A percentile compares a stretch with the other conserved stretches of the same genome.
Evolutionary conservation across 2,888 invertebrate genomes (phyloP).

Genomic region (Eulithis testata): DNA sequence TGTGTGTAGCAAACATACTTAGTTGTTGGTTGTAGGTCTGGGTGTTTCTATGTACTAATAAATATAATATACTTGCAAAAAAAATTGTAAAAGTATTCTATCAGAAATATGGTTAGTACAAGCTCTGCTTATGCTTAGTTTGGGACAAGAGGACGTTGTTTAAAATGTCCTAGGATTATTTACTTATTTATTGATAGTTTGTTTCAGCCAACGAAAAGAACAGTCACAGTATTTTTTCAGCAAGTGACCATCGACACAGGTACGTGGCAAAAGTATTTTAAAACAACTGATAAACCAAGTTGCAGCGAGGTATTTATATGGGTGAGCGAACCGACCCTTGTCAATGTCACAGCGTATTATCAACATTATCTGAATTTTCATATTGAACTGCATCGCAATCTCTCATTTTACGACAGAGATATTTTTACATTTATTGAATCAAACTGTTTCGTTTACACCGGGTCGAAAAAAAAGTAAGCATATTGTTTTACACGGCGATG

Average conservation of each 20-base stretch:
- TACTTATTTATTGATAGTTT: too few relatives aligned
- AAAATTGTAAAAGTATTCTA: too few relatives aligned
- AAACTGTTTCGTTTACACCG: conserved; percentile 23
- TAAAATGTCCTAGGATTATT: too few relatives aligned
- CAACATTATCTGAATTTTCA: conserved; percentile 73
- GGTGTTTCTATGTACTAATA: too few relatives aligned
- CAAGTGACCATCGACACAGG: not conserved
- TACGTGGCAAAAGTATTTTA: conserved; percentile 48
- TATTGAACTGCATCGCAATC: conserved; percentile 69
- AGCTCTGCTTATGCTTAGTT: too few relatives aligned
- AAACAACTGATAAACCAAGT: conserved; percentile 67
- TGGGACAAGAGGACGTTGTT: too few relatives aligned
- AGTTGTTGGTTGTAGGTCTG: too few relatives aligned
- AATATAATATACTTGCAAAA: too few relatives aligned
- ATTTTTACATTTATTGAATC: conserved; percentile 28
- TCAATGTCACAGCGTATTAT: conserved; percentile 77
- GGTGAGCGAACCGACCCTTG: conserved; percentile 73
- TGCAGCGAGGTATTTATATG: conserved; percentile 73
- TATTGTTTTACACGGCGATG: conserved; percentile 21
- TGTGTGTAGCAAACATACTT: too few relatives aligned
- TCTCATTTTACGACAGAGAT: conserved; percentile 36
- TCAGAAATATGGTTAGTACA: too few relatives aligned
- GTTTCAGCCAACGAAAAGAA: not conserved
- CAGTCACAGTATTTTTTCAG: not conserved
- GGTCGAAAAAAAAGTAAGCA: not conserved